These are phyloP conservation scores for Rhinella marina DNA, from an alignment of 2,797 vertebrate genomes.

Conservation along the genomic window DNA sequence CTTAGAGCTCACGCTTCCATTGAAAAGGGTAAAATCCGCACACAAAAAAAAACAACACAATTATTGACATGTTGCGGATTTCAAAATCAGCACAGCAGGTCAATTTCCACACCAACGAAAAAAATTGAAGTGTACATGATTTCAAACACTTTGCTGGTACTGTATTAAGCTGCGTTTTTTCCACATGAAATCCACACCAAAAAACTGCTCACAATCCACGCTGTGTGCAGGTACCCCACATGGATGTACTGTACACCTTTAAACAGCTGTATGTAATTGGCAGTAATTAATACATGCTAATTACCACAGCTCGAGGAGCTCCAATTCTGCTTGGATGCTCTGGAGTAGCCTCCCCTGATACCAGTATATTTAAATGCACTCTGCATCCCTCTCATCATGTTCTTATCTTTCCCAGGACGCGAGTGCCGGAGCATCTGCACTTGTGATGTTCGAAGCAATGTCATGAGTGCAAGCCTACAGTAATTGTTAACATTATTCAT, in stretches of 20 bases:
- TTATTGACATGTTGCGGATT: too few species aligned
- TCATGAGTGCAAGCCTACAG: slow-evolving; percentile 36
- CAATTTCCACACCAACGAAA: too few species aligned
- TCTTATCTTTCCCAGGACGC: slow-evolving; percentile 42
- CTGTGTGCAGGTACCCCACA: neutral
- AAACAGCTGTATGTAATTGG: neutral
- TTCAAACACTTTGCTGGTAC: too few species aligned
- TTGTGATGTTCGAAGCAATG: slow-evolving; percentile 41
- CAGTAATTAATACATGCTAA: neutral
- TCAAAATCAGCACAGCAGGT: too few species aligned
- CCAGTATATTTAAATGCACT: slow-evolving; percentile 33
- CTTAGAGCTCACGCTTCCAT: too few species aligned
- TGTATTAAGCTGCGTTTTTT: too few species aligned
- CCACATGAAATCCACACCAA: too few species aligned
- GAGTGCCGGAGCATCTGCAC: slow-evolving; percentile 20
- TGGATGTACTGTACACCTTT: neutral
- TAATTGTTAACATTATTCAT: slow-evolving; percentile 58
- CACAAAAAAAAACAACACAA: too few species aligned
- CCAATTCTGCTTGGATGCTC: neutral
- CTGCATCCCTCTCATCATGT: slow-evolving; percentile 25
- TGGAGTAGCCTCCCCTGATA: neutral
- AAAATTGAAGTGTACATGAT: too few species aligned
- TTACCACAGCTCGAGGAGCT: neutral
- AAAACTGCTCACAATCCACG: too few species aligned
- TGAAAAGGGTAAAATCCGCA: too few species aligned